Base-by-base conservation (phyloP, 2,797 vertebrate species). In the Gastrophryne carolinensis region DNA sequence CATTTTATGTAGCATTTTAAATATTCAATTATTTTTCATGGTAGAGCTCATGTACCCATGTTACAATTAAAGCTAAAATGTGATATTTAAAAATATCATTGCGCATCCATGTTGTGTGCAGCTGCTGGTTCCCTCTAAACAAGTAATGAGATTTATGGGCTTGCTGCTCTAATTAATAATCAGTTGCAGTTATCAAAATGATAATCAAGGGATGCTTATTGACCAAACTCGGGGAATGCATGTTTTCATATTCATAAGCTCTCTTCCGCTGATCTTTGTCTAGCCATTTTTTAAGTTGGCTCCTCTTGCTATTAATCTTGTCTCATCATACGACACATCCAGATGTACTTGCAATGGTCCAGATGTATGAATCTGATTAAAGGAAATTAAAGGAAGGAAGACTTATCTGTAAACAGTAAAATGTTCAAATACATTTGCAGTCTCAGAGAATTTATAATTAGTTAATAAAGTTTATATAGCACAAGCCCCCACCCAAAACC, bases 181-280 rank as follows among this genome's bases (percentile, higher is more conserved):
- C 41, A 75, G 32, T 61, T 39, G 44, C 64, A 75, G 62, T 75
- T 75, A 75, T 52, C 44, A 61, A 29, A 61, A 69, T 29, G 64
- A 53, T 69, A 53, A 64, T 35, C 32, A 65, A 32, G 50, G 15
- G 65, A 41, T 32, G 61, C 6, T 34, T 64, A 73, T 56, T 73
- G 61, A 73, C 47, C 39, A 73, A 63, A 53, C 44, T 53, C 21
- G 53, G n/a, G 56, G 26, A 37, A 34, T 53, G 34, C 65, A 52
- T 53, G 64, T 68, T 68, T 75, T 58, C 64, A 69, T 75, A 61
- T 62, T 75, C 47, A 75, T 68, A 75, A 68, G 52, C 37, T 66
- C 52, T 60, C 73, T 62, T 19, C 64, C 26, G 23, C 41, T 62
- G 13, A 68, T 41, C 26, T 68, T 30, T 39, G 56, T 68, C 73